Conservation (phyloP, 2,888 invertebrate genomes). For the Amphipoea oculea region DNA sequence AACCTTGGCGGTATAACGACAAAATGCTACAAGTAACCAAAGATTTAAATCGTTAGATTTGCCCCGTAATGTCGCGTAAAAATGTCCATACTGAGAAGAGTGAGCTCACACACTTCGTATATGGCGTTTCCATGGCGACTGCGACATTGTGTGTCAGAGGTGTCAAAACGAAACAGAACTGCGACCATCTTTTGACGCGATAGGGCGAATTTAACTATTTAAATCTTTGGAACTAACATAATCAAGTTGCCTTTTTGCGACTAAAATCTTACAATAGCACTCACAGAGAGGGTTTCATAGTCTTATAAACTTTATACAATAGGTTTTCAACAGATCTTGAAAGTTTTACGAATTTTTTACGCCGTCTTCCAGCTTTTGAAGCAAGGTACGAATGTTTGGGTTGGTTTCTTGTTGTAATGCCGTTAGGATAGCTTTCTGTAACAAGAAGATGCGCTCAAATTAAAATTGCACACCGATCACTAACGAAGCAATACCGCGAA, state of each 20-base stretch:
- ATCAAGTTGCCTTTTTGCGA: constrained; percentile 32
- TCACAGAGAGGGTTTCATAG: constrained; percentile 19
- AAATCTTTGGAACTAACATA: constrained; percentile 5
- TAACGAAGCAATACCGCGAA: not conserved
- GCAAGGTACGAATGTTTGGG: constrained; percentile 72
- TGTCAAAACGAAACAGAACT: not conserved
- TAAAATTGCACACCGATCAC: not conserved
- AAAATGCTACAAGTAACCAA: constrained; percentile 25
- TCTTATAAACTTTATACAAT: constrained; percentile 14
- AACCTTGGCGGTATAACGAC: not conserved
- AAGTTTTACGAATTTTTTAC: constrained; percentile 43
- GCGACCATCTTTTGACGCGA: not conserved
- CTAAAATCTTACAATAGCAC: constrained; percentile 31
- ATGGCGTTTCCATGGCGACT: not conserved
- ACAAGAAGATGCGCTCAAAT: constrained; percentile 64
- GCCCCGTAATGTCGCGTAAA: not conserved
- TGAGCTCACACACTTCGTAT: not conserved
- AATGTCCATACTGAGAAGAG: not conserved
- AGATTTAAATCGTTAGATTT: not conserved
- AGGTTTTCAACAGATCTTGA: constrained; percentile 11
- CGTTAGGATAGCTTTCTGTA: constrained; percentile 81
- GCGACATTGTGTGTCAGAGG: not conserved
- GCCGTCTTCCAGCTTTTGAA: constrained; percentile 76
- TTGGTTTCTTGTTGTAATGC: constrained; percentile 75
- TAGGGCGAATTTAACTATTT: not conserved